A percentile compares a stretch with the other conserved stretches of the same genome.
Conservation (phyloP, 2,888 invertebrate genomes). For the Calliopum simillimum region DNA sequence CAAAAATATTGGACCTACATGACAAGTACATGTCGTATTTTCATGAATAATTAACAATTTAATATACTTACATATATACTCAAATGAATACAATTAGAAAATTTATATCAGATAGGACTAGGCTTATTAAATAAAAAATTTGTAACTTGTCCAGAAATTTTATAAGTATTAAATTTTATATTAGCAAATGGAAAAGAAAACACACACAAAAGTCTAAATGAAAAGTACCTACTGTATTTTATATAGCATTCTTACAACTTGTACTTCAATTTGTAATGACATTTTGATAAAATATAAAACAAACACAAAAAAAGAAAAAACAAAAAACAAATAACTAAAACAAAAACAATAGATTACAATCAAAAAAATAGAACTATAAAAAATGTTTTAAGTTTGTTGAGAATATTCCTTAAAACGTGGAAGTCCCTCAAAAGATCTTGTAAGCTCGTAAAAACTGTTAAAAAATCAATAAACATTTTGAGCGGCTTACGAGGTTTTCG, state of each 20-base stretch:
- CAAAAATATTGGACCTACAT: no score
- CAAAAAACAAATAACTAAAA: constrained; percentile 30
- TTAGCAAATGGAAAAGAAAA: constrained; percentile 39
- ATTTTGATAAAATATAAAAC: constrained; percentile 25
- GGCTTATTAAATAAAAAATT: neutral
- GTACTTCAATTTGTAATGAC: constrained; percentile 36
- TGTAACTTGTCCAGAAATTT: constrained; percentile 50
- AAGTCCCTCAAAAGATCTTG: no score
- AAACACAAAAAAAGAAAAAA: constrained; percentile 29
- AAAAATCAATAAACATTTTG: no score
- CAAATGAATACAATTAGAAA: no score
- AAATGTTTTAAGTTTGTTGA: constrained; percentile 24
- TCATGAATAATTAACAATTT: constrained; percentile 4
- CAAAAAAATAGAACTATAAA: neutral
- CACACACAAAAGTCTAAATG: constrained; percentile 61
- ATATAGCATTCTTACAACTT: constrained; percentile 37
- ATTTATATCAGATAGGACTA: neutral
- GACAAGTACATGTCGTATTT: neutral
- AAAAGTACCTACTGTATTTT: constrained; percentile 61
- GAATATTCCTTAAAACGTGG: no score
- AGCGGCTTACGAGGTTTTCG: no score
- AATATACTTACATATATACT: no score
- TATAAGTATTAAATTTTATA: constrained; percentile 31
- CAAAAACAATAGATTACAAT: no score
- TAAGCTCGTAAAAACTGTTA: no score